Conservation (phyloP, 2,797 vertebrate species). For the Sebastolobus alascanus region DNA sequence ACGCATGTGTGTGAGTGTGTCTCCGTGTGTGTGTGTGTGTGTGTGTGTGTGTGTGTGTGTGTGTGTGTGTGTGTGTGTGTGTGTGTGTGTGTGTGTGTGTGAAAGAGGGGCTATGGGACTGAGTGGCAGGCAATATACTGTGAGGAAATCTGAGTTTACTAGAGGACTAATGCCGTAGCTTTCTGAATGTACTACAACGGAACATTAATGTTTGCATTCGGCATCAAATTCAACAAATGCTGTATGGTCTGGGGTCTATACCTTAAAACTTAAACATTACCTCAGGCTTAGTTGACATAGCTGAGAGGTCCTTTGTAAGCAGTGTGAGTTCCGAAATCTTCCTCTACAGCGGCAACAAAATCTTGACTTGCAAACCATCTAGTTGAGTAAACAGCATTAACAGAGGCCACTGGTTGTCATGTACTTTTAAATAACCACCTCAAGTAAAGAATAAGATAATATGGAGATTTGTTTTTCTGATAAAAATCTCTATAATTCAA, state of each 20-base stretch:
- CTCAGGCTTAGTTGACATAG: neutral
- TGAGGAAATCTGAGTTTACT: neutral
- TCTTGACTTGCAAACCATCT: neutral
- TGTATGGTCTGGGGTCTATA: neutral
- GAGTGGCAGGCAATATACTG: neutral
- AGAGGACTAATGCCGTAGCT: neutral
- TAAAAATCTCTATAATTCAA: neutral
- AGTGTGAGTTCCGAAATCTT: constrained; percentile 4
- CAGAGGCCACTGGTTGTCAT: neutral
- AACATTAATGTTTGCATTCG: neutral
- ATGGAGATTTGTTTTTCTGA: neutral
- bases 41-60: too few relatives aligned
- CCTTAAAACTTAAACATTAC: neutral
- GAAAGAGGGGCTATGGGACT: neutral
- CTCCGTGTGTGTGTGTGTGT: neutral
- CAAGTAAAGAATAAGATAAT: neutral
- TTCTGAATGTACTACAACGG: neutral
- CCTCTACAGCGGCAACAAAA: neutral
- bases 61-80: too few relatives aligned
- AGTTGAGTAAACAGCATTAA: neutral
- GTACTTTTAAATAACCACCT: neutral
- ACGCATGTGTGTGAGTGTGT: neutral
- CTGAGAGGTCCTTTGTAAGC: neutral
- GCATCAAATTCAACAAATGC: constrained; percentile 7
- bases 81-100: too few relatives aligned